Evolutionary conservation across 2,888 invertebrate species (phyloP).

Genomic region (Drosophila seclusa): DNA sequence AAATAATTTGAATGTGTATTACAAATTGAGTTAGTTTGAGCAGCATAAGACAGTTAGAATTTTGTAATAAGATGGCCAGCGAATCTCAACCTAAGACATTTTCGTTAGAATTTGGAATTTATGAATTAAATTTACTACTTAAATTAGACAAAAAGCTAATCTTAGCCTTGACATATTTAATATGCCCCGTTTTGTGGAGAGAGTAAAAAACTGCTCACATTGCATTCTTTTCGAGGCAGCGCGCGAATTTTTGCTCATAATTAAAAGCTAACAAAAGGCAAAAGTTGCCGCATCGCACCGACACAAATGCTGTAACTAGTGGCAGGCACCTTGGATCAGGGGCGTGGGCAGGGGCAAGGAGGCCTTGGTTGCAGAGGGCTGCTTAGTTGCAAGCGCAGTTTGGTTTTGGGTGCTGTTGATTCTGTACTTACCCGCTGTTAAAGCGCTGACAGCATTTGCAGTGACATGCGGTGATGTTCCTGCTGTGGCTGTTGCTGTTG

Average conservation of each 20-base stretch:
- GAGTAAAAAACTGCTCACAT: slow-evolving; percentile 56
- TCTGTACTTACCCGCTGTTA: slow-evolving; percentile 68
- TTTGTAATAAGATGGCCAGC: background rate
- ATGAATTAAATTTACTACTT: background rate
- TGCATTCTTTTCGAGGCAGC: slow-evolving; percentile 55
- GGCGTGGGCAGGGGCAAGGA: background rate
- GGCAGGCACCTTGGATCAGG: background rate
- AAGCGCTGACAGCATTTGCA: slow-evolving; percentile 60
- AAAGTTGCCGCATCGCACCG: slow-evolving; percentile 47
- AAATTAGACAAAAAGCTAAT: background rate
- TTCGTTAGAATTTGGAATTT: background rate
- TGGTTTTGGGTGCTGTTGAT: slow-evolving; percentile 32
- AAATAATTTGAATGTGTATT: background rate
- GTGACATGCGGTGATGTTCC: slow-evolving; percentile 64
- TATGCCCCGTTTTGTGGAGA: background rate
- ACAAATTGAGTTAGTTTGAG: background rate
- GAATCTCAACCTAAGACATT: background rate
- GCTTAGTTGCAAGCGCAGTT: slow-evolving; percentile 14
- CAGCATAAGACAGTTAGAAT: background rate
- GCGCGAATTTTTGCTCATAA: slow-evolving; percentile 71
- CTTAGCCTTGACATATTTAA: slow-evolving; percentile 3
- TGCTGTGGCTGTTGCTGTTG: slow-evolving; percentile 36
- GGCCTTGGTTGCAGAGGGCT: background rate
- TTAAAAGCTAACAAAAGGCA: slow-evolving; percentile 82
- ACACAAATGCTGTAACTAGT: slow-evolving; percentile 32